A percentile compares a stretch with the other conserved stretches of the same genome.
Evolutionary conservation across 92 coral and sea anemone species (phyloP).

Genomic region (Paragorgia papillata): DNA sequence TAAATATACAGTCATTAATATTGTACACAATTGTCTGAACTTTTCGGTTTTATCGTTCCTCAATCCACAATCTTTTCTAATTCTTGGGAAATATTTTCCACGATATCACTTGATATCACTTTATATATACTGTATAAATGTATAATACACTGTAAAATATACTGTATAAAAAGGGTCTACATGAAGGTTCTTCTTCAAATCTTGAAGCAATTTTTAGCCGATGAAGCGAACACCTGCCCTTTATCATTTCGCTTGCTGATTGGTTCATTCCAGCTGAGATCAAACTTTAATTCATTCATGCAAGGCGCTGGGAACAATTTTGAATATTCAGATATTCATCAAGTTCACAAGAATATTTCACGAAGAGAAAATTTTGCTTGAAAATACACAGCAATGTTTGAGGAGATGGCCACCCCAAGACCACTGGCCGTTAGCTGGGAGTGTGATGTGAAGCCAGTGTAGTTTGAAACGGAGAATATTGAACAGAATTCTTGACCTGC

Average conservation of each 20-base stretch:
- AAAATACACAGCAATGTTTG: conserved; percentile 10
- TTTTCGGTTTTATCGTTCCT: background rate
- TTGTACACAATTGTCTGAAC: background rate
- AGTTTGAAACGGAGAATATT: too few relatives aligned
- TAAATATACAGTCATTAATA: background rate
- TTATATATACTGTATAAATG: too few relatives aligned
- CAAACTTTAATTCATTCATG: conserved; percentile 32
- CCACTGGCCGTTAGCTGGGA: background rate
- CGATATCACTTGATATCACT: too few relatives aligned
- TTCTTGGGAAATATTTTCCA: too few relatives aligned
- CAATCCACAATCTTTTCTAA: too few relatives aligned
- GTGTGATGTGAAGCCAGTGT: background rate
- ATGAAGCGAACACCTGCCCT: conserved; percentile 33
- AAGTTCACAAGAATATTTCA: conserved; percentile 29
- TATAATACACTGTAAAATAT: too few relatives aligned
- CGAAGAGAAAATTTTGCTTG: background rate
- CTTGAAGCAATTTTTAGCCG: conserved; percentile 7
- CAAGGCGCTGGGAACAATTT: background rate
- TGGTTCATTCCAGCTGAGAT: conserved; percentile 6
- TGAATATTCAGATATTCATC: conserved; percentile 47
- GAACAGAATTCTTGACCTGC: too few relatives aligned
- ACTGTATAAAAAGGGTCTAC: too few relatives aligned
- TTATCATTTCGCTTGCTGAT: background rate
- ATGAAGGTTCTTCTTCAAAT: background rate
- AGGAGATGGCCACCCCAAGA: background rate